Evolutionary conservation across 2,888 invertebrate genomes (phyloP).

Genomic region (Epinotia bilunana): DNA sequence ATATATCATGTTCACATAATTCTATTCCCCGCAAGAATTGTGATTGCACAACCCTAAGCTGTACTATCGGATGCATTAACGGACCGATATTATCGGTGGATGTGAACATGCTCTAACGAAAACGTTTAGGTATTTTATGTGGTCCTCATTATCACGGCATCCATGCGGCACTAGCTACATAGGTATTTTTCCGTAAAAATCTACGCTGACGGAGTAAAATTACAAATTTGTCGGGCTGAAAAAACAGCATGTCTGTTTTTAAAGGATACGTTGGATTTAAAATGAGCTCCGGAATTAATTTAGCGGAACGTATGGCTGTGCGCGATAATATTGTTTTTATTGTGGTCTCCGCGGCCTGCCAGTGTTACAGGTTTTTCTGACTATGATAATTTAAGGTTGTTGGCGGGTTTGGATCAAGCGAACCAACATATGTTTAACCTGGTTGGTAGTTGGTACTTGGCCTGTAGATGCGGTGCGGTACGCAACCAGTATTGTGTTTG

Average conservation of each 20-base stretch:
- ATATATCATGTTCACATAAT: too few species aligned
- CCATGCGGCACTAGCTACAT: neutral
- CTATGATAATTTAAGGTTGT: neutral
- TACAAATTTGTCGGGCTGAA: conserved; percentile 49
- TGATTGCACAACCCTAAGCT: too few species aligned
- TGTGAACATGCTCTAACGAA: neutral
- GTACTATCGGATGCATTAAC: too few species aligned
- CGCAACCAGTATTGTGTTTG: too few species aligned
- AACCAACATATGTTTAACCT: neutral
- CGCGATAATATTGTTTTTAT: conserved; percentile 46
- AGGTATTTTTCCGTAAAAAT: conserved; percentile 15
- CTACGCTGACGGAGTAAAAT: conserved; percentile 50
- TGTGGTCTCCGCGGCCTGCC: conserved; percentile 21
- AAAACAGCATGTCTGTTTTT: conserved; percentile 51
- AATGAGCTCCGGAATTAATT: conserved; percentile 50
- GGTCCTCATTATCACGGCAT: neutral
- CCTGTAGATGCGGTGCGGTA: too few species aligned
- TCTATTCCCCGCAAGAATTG: too few species aligned
- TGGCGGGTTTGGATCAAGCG: neutral
- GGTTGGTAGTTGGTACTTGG: too few species aligned
- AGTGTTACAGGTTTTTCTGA: neutral
- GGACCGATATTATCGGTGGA: too few species aligned
- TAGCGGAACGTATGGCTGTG: conserved; percentile 38
- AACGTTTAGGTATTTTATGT: neutral
- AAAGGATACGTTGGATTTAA: conserved; percentile 50